phyloP scores from a whole-genome alignment of 2,113 vertebrate species.

The Aviceda subcristata region DNA sequence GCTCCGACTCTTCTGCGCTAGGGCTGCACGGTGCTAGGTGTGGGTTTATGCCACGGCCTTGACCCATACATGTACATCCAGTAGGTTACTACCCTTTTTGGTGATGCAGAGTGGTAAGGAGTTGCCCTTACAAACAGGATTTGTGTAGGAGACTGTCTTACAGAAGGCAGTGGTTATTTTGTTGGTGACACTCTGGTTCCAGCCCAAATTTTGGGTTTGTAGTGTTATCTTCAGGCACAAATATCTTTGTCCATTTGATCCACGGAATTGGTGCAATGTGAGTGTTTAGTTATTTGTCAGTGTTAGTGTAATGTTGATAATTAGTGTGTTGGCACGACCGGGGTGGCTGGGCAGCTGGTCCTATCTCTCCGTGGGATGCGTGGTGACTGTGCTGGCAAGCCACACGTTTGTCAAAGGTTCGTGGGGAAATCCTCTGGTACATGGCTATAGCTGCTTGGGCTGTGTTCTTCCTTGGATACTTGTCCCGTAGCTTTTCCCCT shows the following conservation, averaged over 20 bases:
- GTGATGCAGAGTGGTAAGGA: too few relatives aligned
- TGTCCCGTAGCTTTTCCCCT: not conserved
- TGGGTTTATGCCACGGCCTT: not conserved
- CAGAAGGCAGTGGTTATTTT: not conserved
- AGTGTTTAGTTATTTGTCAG: not conserved
- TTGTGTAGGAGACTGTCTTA: not conserved
- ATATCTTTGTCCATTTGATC: not conserved
- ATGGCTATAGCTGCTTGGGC: rapidly evolving
- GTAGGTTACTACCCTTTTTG: too few relatives aligned
- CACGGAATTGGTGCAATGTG: not conserved
- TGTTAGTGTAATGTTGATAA: not conserved
- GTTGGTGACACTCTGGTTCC: not conserved
- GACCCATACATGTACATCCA: rapidly evolving
- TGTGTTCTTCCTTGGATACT: rapidly evolving
- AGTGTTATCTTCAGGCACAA: not conserved
- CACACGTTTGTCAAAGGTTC: rapidly evolving
- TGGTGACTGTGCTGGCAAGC: not conserved
- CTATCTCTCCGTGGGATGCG: rapidly evolving
- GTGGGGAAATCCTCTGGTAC: not conserved
- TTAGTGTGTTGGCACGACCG: rapidly evolving
- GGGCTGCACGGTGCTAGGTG: not conserved
- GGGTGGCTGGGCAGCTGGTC: not conserved
- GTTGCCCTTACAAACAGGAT: too few relatives aligned
- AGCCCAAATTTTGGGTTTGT: not conserved
- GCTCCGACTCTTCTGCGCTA: rapidly evolving